phyloP scores from a whole-genome alignment of 2,888 invertebrate genomes.

The Caenorhabditis parvicauda region DNA sequence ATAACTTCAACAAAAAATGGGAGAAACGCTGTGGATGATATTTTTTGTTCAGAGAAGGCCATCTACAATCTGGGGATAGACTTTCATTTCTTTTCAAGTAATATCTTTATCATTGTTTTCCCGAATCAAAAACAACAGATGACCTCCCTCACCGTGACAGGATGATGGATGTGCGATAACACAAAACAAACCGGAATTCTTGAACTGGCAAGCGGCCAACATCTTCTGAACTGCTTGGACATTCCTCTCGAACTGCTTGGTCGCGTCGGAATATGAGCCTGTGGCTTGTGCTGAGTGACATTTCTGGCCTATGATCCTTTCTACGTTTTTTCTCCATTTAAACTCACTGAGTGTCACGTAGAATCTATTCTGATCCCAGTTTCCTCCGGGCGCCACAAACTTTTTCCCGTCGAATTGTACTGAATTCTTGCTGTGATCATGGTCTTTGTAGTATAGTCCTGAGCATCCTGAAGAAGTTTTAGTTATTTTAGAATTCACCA shows the following conservation, averaged over 20 bases:
- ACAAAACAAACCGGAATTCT: too few relatives aligned
- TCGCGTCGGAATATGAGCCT: constrained; percentile 42
- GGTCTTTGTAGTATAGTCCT: constrained; percentile 47
- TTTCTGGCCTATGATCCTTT: constrained; percentile 24
- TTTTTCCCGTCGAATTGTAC: constrained; percentile 53
- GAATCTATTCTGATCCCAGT: constrained; percentile 45
- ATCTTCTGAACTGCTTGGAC: constrained; percentile 54
- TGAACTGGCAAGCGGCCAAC: constrained; percentile 28
- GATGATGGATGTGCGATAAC: too few relatives aligned
- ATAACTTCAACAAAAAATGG: too few relatives aligned
- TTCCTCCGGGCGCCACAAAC: constrained; percentile 42
- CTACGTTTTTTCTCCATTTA: background rate
- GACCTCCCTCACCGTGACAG: too few relatives aligned
- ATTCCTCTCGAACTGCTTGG: constrained; percentile 52
- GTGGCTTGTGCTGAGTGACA: constrained; percentile 38
- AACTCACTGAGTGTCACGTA: constrained; percentile 36
- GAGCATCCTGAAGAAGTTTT: constrained; percentile 36
- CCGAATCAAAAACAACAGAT: too few relatives aligned
- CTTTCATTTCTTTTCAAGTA: too few relatives aligned
- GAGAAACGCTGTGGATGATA: too few relatives aligned
- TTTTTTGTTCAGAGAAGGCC: too few relatives aligned
- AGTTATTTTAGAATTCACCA: background rate
- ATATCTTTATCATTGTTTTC: too few relatives aligned
- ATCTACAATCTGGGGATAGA: too few relatives aligned
- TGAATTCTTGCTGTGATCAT: constrained; percentile 24